Percentiles rank a stretch among this genome's conserved stretches.
Conservation (phyloP, 1,140 invertebrate genomes). For the Mesaphorura yosii region DNA sequence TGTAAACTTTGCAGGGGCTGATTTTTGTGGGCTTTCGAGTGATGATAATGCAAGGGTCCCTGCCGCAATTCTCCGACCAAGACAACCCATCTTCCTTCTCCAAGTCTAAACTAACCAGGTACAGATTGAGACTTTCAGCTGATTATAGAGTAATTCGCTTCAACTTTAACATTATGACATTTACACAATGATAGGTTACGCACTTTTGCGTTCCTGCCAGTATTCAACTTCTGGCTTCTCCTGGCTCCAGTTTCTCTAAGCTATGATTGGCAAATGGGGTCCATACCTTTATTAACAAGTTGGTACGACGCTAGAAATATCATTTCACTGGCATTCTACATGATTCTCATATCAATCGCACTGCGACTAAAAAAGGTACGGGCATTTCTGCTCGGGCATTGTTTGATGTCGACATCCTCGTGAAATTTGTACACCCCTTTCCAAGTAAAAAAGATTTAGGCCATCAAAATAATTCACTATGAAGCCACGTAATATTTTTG, state of each 20-base stretch:
- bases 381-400: too few species aligned
- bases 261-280: conserved; percentile 50
- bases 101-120: conserved; percentile 53
- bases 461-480: neutral
- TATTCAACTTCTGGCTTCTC: conserved; percentile 43
- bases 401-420: neutral
- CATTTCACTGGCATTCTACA: conserved; percentile 35
- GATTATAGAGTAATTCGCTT: too few species aligned
- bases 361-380: too few species aligned
- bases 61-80: conserved; percentile 68
- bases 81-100: conserved; percentile 77
- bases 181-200: conserved; percentile 34
- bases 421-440: neutral
- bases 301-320: conserved; percentile 40
- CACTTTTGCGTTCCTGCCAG: conserved; percentile 43
- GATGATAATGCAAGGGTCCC: conserved; percentile 57
- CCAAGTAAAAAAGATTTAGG: too few species aligned
- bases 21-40: conserved; percentile 51
- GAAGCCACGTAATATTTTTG: neutral
- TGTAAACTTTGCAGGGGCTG: conserved; percentile 46
- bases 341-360: too few species aligned
- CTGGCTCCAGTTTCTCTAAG: conserved; percentile 41
- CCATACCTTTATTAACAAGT: conserved; percentile 40
- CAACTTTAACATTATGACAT: neutral
- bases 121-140: conserved; percentile 32